Evolutionary conservation across 2,888 invertebrate species (phyloP), one percentile per base, ranked within the genome.

Genomic region (Asteroscopus sphinx): DNA sequence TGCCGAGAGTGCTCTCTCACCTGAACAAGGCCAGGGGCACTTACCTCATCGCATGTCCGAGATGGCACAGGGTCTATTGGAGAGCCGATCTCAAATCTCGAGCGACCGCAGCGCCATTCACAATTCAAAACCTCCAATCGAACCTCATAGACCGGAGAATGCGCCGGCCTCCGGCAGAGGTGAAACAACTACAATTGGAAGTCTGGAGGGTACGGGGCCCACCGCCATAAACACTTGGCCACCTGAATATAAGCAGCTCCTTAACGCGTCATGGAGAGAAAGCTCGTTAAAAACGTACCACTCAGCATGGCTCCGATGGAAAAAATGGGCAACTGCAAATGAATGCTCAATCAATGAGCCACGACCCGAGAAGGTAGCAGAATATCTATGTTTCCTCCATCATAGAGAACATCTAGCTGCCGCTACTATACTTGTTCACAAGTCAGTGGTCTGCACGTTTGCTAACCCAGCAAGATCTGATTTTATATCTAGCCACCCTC

Each of bases 361-460:
- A 8, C 15, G 7, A 16, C 36, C 36, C 1, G 36, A 37, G 11
- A 16, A 16, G 6, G 16, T 37, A 2, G 36, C 36, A 3, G 17
- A 37, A 37, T 37, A 16, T 37, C 36, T 37, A 16, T 37, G 36
- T 11, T 37, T 37, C 9, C 36, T 37, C 8, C 16, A 37, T 15
- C 16, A 37, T 16, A 16, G 17, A 16, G 17, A 37, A 37, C 15
- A 16, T 16, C 17, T 37, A 37, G 36, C 36, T 8, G 8, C 36
- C 8, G 4, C 16, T 9, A 37, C 36, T 8, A 37, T 37, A 15
- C 8, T 16, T 6, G 16, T 37, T 3, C 36, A 37, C 11, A 37
- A 37, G 16, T 37, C 36, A 37, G 35, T 35, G 13, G 35, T 35
- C 5, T 13, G 12, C 35, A 35, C 35, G 2, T 35, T 35, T 13